Conservation (phyloP, 2,113 vertebrate genomes). For the Naja naja region DNA sequence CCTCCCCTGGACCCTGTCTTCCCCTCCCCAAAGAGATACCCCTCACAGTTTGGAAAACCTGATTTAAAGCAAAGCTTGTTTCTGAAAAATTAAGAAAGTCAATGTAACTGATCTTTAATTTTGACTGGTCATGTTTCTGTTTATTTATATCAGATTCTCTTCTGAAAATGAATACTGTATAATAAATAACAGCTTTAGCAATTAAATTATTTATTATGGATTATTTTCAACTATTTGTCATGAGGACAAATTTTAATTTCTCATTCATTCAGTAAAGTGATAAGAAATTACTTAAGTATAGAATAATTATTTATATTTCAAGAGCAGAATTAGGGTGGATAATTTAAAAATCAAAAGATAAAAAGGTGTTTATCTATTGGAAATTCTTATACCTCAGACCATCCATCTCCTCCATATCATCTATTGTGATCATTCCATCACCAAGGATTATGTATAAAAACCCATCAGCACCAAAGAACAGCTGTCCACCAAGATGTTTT, state of each 20-base stretch:
- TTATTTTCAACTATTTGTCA: neutral
- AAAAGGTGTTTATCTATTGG: neutral
- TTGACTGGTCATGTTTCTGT: neutral
- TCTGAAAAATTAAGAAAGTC: neutral
- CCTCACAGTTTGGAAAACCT: neutral
- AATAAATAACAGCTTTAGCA: neutral
- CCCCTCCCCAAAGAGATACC: neutral
- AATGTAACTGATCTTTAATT: neutral
- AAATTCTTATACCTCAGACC: conserved; percentile 85
- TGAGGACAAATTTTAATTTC: neutral
- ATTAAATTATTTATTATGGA: neutral
- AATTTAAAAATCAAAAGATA: neutral
- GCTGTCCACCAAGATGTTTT: conserved; percentile 93
- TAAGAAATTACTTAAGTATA: neutral
- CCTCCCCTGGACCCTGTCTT: neutral
- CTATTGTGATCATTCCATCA: conserved; percentile 97
- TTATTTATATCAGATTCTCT: neutral
- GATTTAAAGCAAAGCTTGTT: neutral
- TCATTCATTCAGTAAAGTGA: conserved; percentile 1
- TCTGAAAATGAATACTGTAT: neutral
- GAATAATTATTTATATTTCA: neutral
- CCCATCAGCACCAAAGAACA: conserved; percentile 89
- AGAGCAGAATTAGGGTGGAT: neutral
- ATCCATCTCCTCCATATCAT: conserved; percentile 99
- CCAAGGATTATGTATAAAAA: conserved; percentile 93